Evolutionary conservation across 2,888 invertebrate species (phyloP).

Genomic region (Coenonympha arcania): DNA sequence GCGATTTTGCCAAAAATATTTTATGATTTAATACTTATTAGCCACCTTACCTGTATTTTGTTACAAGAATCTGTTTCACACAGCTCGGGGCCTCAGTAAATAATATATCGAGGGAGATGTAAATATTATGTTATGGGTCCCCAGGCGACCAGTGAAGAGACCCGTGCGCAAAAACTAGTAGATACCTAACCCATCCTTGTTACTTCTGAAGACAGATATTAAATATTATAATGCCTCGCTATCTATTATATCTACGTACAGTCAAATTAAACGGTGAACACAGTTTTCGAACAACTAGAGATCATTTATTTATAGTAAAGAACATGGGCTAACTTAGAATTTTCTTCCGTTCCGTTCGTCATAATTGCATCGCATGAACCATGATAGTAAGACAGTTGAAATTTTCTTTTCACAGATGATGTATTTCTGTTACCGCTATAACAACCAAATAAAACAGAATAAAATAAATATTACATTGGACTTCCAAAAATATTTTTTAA

Average conservation of each 20-base stretch:
- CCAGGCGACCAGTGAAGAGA: neutral
- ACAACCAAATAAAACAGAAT: too few relatives aligned
- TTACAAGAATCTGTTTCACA: neutral
- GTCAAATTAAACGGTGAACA: neutral
- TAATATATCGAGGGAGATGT: neutral
- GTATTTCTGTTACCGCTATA: too few relatives aligned
- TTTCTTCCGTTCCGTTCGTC: too few relatives aligned
- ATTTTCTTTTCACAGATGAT: too few relatives aligned
- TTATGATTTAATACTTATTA: too few relatives aligned
- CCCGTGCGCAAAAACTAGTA: conserved; percentile 15
- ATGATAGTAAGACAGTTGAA: too few relatives aligned
- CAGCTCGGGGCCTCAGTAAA: neutral
- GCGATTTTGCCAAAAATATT: too few relatives aligned
- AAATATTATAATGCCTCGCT: conserved; percentile 15
- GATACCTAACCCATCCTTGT: conserved; percentile 1
- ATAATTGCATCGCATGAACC: too few relatives aligned
- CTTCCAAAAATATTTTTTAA: too few relatives aligned
- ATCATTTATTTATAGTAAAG: neutral
- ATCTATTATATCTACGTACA: conserved; percentile 1
- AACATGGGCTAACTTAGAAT: too few relatives aligned
- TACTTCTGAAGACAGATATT: conserved; percentile 18
- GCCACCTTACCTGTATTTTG: neutral
- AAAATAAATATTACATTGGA: too few relatives aligned
- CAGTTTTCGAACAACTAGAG: neutral
- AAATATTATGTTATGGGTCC: neutral